Percentiles rank a stretch among this genome's conserved stretches.
Evolutionary conservation across 2,797 vertebrate genomes (phyloP).

Genomic region (Eremophila alpestris): DNA sequence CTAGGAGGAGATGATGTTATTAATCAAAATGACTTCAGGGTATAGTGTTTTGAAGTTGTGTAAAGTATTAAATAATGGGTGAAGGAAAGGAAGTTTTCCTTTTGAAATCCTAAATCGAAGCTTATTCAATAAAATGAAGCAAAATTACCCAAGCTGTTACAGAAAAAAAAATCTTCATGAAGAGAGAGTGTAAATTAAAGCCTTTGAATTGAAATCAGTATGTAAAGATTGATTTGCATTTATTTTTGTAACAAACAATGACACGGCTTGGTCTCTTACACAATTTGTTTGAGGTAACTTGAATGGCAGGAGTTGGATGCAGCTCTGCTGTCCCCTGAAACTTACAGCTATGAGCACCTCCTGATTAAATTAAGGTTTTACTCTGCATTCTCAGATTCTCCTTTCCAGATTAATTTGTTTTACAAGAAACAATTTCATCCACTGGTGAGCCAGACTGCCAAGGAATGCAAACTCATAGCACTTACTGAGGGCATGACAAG

Average conservation of each 20-base stretch:
- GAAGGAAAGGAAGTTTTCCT: neutral
- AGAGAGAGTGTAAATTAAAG: slow-evolving; percentile 60
- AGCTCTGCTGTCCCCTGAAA: neutral
- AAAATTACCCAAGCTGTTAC: slow-evolving; percentile 50
- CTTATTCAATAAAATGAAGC: slow-evolving; percentile 61
- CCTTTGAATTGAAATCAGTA: slow-evolving; percentile 62
- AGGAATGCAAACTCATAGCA: neutral
- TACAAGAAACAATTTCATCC: neutral
- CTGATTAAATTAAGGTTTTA: slow-evolving; percentile 3
- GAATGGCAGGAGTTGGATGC: slow-evolving; percentile 22
- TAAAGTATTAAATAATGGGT: slow-evolving; percentile 40
- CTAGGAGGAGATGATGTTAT: neutral
- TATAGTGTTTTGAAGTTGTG: neutral
- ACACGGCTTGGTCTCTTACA: slow-evolving; percentile 5
- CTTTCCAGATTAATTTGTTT: slow-evolving; percentile 5
- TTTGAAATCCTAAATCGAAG: slow-evolving; percentile 44
- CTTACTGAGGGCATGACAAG: neutral
- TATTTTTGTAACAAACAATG: slow-evolving; percentile 41
- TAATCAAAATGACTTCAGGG: slow-evolving; percentile 35
- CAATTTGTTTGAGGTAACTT: slow-evolving; percentile 4
- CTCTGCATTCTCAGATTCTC: neutral
- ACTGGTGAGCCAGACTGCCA: neutral
- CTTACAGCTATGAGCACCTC: neutral
- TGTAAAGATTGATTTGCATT: slow-evolving; percentile 47
- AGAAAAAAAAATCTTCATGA: slow-evolving; percentile 20